Base-by-base conservation (phyloP, 2,113 vertebrate species). In the Cricetomys ansorgei region DNA sequence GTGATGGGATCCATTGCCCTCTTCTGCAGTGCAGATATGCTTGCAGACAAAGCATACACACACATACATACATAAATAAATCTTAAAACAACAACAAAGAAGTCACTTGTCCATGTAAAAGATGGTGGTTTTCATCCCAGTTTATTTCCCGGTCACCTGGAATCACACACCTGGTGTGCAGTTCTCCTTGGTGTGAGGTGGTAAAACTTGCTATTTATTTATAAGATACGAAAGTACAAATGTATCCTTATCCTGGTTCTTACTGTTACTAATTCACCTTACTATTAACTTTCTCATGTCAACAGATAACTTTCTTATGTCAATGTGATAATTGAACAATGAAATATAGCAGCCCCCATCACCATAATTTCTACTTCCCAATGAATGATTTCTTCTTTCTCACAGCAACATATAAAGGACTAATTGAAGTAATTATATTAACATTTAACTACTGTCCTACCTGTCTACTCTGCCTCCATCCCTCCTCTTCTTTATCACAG, bases 211-310 rank as follows among this genome's bases (percentile, higher is more conserved):
- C 9, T 88, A 12, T 48, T 69, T 1, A 77, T 65, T n/a, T n/a
- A n/a, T n/a, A 84, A 96, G 83, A 19, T 45, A 57, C 31, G n/a
- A 43, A 83, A 62, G 62, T 29, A 16, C 40, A 2, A 45, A 45
- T 81, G 40, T 62, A 62, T 67, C 50, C 7, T 59, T 55, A 48
- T 73, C n/a, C 43, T 19, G 21, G 57, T 91, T 88, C 55, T 96
- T 29, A 29, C 73, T 90, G 48, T 85, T 92, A 80, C 5, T 83
- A 73, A 88, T 16, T 69, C 89, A 50, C 87, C 55, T 87, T 17
- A 37, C 55, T 92, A 37, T 53, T 92, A 64, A 53, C 89, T 84
- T 94, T 83, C 80, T 88, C 94, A 83, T 45, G 53, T 72, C n/a
- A 65, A 21, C 55, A 83, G 55, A 62, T 88, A 43, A 73, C 86